Evolutionary conservation across 2,888 invertebrate species (phyloP).

Genomic region (Muschampia staudingeri): DNA sequence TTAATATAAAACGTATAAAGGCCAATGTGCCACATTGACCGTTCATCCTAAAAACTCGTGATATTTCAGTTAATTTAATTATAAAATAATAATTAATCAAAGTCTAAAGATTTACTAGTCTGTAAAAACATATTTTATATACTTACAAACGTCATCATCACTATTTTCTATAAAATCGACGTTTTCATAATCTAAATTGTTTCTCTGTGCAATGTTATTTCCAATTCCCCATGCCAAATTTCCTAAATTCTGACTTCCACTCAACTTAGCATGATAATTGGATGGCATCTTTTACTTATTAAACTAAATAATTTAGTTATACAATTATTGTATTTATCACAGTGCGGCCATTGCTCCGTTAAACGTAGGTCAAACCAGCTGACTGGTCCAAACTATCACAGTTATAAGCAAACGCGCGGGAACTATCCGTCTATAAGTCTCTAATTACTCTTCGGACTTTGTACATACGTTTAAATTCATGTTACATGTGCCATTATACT

Average conservation of each 20-base stretch:
- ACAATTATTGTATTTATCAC: not conserved
- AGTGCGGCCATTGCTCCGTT: conserved; percentile 7
- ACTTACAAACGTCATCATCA: not conserved
- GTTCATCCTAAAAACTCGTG: too few species aligned
- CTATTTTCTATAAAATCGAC: not conserved
- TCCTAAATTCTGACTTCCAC: not conserved
- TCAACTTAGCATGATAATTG: not conserved
- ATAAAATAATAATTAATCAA: too few species aligned
- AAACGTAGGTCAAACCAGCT: not conserved
- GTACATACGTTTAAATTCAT: conserved; percentile 4
- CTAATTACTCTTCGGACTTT: conserved; percentile 15
- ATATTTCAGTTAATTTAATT: too few species aligned
- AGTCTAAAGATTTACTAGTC: too few species aligned
- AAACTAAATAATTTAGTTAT: not conserved
- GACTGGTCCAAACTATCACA: conserved; percentile 13
- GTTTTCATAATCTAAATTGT: not conserved
- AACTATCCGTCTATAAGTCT: conserved; percentile 13
- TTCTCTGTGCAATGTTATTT: too few species aligned
- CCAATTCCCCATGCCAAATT: not conserved
- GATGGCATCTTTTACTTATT: not conserved
- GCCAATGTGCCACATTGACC: too few species aligned
- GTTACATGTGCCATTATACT: conserved; percentile 29
- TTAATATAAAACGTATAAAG: too few species aligned
- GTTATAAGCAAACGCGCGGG: not conserved
- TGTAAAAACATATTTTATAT: too few species aligned